Base-by-base conservation (phyloP, 2,888 invertebrate species). In the Mimumesa dahlbomi region DNA sequence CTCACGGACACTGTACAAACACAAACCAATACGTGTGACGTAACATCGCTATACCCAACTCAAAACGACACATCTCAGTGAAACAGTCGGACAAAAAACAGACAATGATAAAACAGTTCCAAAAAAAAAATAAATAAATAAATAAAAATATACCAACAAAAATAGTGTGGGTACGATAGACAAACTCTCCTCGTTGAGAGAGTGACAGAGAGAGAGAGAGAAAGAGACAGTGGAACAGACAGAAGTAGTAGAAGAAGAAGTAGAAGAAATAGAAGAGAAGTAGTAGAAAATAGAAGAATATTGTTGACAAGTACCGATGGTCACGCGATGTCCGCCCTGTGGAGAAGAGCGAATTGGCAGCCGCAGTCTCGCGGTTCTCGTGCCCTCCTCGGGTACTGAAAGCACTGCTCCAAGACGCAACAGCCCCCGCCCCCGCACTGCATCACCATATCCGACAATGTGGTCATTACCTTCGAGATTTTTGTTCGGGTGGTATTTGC, bases 311-410 rank as follows among this genome's bases (percentile, higher is more conserved):
- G 84, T 89, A 89, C 89, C 89, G 87, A 87, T 88, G 85, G 88
- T 89, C 88, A 89, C 87, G 89, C 92, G 90, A 93, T 93, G 88
- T 94, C 94, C 84, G 93, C 96, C 89, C 96, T 94, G 91, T 96
- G 96, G 88, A 96, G 93, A 88, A 96, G 92, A 87, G 96, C 96
- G 91, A 96, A 96, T 91, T 96, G 95, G 92, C 96, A 96, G 91
- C 95, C 95, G 90, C 96, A 96, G 90, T 96, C 96, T 89, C 96
- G 94, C 82, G 94, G 93, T 80, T 93, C 93, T 82, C 92, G 91
- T 90, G 93, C 92, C 89, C 94, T 93, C 85, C 95, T 92, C 82
- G 95, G 94, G 90, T 94, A 95, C 91, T 94, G 94, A 93, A 96
- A 96, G 93, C 96, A 96, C 91, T 94, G 94, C 91, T 95, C 95